These are phyloP conservation scores for Solenodon paradoxus DNA, from an alignment of 2,113 vertebrate genomes.

Conservation along the genomic window DNA sequence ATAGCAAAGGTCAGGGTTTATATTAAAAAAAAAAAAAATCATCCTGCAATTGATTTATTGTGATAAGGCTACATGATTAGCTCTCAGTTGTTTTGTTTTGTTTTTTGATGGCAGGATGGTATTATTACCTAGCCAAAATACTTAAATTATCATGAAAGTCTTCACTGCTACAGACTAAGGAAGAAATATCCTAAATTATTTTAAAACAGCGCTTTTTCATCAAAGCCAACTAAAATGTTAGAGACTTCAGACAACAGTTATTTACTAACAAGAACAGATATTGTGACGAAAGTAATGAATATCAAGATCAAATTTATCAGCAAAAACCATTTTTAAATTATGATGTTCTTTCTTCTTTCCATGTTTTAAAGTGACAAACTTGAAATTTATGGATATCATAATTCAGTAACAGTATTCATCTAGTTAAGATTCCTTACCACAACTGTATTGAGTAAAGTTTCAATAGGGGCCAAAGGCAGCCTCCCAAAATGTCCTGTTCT, in stretches of 20 bases:
- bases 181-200: not conserved
- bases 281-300: not conserved
- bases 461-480: not conserved
- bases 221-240: not conserved
- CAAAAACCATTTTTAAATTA: not conserved
- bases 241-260: not conserved
- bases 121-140: not conserved
- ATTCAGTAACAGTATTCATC: not conserved
- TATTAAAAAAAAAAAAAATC: not conserved
- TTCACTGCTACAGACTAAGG: not conserved
- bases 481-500: not conserved
- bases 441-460: not conserved
- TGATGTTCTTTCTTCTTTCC: not conserved
- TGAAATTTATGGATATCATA: not conserved
- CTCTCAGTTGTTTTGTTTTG: not conserved
- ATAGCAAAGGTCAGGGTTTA: not conserved
- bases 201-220: not conserved
- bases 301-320: slow-evolving; percentile 20
- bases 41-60: not conserved
- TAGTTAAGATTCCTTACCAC: not conserved
- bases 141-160: not conserved
- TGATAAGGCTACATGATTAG: not conserved
- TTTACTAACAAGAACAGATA: not conserved
- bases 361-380: not conserved
- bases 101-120: not conserved